Evolutionary conservation across 37 sponge, comb jelly and placozoan genomes (phyloP), one percentile per base, ranked within the genome.

Genomic region (Cliona cf. orientalis): DNA sequence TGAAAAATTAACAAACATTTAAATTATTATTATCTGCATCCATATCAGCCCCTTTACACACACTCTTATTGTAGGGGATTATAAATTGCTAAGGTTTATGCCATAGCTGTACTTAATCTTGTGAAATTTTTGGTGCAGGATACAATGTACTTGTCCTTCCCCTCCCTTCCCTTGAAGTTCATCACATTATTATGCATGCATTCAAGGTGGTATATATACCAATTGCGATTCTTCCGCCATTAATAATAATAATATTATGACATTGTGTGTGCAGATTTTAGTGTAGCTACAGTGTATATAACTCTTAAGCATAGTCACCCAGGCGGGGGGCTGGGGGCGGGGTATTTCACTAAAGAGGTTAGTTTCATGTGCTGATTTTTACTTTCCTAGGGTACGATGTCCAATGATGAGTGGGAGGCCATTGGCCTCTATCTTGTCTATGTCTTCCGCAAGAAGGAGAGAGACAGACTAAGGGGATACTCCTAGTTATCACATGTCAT

Each of bases 391-490:
- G 97, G 93, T 33, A 92, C 97, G 0, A 83, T 96, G 76, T 86
- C 90, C 40, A 5, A 25, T 43, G 86, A 58, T 2, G 83, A 92
- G 43, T 96, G 97, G 97, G 93, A 92, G 37, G 97, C 82, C 12
- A 82, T 96, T 19, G 94, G 94, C 43, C 71, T 93, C 23, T 93
- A 93, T 42, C 62, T 89, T 23, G 86, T 93, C 11, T 93, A 77
- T 82, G 94, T 81, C 25, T 93, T 89, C 39, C 80, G 43, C 33
- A 88, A 89, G 63, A 74, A 78, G 42, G 26, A 45, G 29, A 43
- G 46, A 61, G 6, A 25, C 53, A 19, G 9, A 49, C 53, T 14
- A 31, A 17, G 62, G 26, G 29, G 5, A 49, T 17, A 49, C 11
- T 19, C 55, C 17, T 11, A 49, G 11, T 49, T 49, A 49, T n/a